Percentiles rank a stretch among this genome's conserved stretches.
Evolutionary conservation across 2,797 vertebrate genomes (phyloP).

Genomic region (Rachycentron canadum): DNA sequence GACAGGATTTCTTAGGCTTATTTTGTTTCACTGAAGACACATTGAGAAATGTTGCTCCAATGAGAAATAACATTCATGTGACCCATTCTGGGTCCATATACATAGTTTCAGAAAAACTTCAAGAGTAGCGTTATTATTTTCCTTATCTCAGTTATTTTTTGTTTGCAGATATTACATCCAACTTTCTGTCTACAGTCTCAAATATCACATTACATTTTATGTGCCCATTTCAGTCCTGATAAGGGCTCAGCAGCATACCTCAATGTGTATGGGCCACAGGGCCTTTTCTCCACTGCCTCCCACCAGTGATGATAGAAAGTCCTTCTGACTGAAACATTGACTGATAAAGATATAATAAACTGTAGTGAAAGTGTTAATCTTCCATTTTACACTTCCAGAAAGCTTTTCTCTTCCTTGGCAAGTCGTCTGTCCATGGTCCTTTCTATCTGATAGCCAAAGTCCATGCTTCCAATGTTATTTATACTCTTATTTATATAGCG

Average conservation of each 20-base stretch:
- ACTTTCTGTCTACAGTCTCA: slow-evolving; percentile 2
- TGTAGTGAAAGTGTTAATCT: neutral
- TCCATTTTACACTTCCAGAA: slow-evolving; percentile 25
- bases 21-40: slow-evolving; percentile 23
- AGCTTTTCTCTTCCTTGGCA: slow-evolving; percentile 9
- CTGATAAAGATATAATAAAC: slow-evolving; percentile 1
- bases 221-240: slow-evolving; percentile 6
- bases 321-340: slow-evolving; percentile 18
- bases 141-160: neutral
- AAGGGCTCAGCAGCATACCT: slow-evolving; percentile 35
- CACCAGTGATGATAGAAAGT: neutral
- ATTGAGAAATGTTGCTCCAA: slow-evolving; percentile 24
- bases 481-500: neutral
- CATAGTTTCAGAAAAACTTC: slow-evolving; percentile 29
- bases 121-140: slow-evolving; percentile 6
- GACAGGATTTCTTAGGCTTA: slow-evolving; percentile 21
- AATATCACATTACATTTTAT: slow-evolving; percentile 13
- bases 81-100: slow-evolving; percentile 19
- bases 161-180: slow-evolving; percentile 35
- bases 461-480: neutral
- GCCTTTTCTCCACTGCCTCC: neutral
- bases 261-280: neutral
- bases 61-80: slow-evolving; percentile 48
- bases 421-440: neutral
- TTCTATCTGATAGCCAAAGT: neutral